Conservation (phyloP, 2,797 vertebrate genomes). For the Cyprinodon diabolis region DNA sequence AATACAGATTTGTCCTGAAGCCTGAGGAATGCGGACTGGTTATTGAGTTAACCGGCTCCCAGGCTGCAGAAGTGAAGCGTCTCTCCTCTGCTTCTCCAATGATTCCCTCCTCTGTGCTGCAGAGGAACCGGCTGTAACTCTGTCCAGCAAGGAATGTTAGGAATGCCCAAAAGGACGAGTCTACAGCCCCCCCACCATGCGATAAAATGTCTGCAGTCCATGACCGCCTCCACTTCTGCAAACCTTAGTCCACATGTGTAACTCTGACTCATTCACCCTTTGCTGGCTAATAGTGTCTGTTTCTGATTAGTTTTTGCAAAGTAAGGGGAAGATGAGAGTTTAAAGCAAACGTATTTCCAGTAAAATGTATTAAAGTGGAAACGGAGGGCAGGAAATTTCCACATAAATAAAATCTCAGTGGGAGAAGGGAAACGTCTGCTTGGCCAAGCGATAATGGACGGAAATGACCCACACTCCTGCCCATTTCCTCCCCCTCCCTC, state of each 20-base stretch:
- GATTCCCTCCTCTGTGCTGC: constrained; percentile 9
- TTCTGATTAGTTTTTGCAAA: constrained; percentile 61
- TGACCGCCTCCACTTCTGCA: constrained; percentile 31
- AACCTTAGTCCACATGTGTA: constrained; percentile 50
- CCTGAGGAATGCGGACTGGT: constrained; percentile 67
- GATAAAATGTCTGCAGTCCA: constrained; percentile 39
- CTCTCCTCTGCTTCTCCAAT: constrained; percentile 27
- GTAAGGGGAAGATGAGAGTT: constrained; percentile 16
- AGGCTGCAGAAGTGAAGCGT: constrained; percentile 31
- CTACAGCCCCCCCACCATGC: constrained; percentile 41
- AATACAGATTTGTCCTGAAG: constrained; percentile 40
- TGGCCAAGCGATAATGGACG: constrained; percentile 36
- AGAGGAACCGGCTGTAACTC: constrained; percentile 33
- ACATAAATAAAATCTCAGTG: constrained; percentile 24
- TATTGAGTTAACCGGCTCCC: constrained; percentile 63
- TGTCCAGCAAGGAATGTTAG: constrained; percentile 73
- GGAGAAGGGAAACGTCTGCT: constrained; percentile 42
- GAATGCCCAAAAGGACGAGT: constrained; percentile 73
- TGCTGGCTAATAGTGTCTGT: constrained; percentile 40
- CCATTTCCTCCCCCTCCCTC: constrained; percentile 35
- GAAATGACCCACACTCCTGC: constrained; percentile 34
- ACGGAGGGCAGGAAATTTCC: constrained; percentile 7
- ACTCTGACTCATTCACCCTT: constrained; percentile 26
- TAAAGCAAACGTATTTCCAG: constrained; percentile 5
- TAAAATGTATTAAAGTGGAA: constrained; percentile 10